Evolutionary conservation across 1,140 invertebrate genomes (phyloP).

Genomic region (Euwallacea similis): DNA sequence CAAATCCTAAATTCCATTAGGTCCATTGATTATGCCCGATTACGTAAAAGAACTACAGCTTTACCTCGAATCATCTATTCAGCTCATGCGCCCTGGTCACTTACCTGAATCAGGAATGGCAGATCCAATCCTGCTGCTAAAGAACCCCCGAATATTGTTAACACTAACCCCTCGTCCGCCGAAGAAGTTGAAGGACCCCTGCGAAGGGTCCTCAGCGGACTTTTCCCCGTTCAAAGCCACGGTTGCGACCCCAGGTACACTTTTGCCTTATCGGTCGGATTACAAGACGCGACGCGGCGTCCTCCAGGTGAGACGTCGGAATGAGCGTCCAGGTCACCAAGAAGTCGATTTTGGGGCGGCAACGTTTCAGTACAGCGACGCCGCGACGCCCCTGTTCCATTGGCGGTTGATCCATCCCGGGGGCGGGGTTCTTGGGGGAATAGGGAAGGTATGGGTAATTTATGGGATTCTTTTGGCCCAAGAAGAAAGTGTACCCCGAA

Average conservation of each 20-base stretch:
- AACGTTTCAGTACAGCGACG: constrained; percentile 34
- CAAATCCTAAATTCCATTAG: no score
- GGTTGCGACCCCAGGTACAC: constrained; percentile 38
- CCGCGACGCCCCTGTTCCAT: constrained; percentile 44
- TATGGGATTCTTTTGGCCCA: constrained; percentile 49
- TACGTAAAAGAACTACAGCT: no score
- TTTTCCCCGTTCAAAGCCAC: constrained; percentile 40
- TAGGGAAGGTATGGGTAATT: constrained; percentile 26
- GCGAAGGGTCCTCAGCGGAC: constrained; percentile 32
- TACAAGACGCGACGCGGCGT: constrained; percentile 29
- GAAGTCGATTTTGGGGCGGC: constrained; percentile 40
- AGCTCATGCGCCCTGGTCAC: constrained; percentile 28
- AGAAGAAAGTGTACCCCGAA: constrained; percentile 20
- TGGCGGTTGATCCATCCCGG: constrained; percentile 27
- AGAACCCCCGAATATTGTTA: constrained; percentile 61
- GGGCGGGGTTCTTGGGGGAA: constrained; percentile 26
- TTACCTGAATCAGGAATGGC: constrained; percentile 63
- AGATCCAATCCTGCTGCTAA: constrained; percentile 58
- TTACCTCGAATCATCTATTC: not conserved
- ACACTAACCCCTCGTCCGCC: constrained; percentile 55
- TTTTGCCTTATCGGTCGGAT: constrained; percentile 9
- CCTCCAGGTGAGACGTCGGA: constrained; percentile 32
- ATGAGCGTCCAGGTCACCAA: constrained; percentile 26
- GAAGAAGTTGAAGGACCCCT: constrained; percentile 32
- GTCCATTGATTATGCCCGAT: no score